Evolutionary conservation across 2,888 invertebrate species (phyloP), one percentile per base, ranked within the genome.

Genomic region (Drosophila mimica): DNA sequence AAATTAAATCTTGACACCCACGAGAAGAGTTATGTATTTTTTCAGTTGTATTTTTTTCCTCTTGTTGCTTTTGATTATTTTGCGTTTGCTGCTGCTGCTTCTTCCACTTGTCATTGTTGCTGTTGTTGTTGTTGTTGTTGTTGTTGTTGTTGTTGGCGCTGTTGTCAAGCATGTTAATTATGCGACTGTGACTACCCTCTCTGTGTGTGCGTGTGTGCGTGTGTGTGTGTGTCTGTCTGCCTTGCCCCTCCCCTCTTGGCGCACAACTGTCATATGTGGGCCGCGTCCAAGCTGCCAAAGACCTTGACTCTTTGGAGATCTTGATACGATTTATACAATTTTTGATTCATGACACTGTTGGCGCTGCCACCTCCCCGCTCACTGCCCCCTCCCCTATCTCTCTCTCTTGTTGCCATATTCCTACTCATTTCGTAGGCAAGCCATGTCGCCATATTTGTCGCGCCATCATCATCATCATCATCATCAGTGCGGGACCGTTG

Each of bases 151-250:
- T 54, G 49, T 52, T 46, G 30, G 20, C 57, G 36, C 64, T 66
- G 71, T 76, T 85, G 83, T 79, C 79, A 79, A 79, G 86, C 89
- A 87, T 89, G 84, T 83, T 87, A 87, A 87, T 89, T 87, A 87
- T 89, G 89, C 74, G 79, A 66, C 49, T 71, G 56, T 71, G 64
- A 64, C 68, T 69, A 72, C 76, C 51, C 61, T 57, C 49, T 64
- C 58, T 67, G 48, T 17, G 15, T 57, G 40, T 56, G 15, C 30
- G 25, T 5, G 25, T 20, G 33, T 51, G 9, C 31, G 17, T 51
- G 17, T 20, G 17, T 28, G 11, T 30, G n/a, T 17, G 3, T 28
- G 25, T 8, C 11, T n/a, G 40, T 6, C 20, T 20, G 30, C 49
- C 62, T 43, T 17, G 7, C 63, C 58, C 13, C 62, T 15, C 11